phyloP scores from a whole-genome alignment of 2,797 vertebrate species.

The Neostethus bicornis region DNA sequence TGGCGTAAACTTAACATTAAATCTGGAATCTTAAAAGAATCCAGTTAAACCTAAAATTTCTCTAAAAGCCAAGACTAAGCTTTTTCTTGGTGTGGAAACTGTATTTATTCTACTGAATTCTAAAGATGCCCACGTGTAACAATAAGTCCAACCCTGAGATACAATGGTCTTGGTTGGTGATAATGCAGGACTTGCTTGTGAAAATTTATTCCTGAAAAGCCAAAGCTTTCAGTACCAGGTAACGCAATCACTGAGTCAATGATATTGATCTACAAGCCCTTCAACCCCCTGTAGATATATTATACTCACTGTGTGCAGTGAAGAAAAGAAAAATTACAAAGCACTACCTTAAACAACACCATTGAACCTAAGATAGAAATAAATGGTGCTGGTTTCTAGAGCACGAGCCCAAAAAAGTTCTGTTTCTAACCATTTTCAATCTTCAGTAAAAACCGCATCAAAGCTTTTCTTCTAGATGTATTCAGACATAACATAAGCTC shows the following conservation, averaged over 20 bases:
- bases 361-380: conserved; percentile 40
- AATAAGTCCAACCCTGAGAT: conserved; percentile 6
- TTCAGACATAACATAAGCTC: conserved; percentile 60
- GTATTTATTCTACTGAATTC: background rate
- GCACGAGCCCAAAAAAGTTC: conserved; percentile 47
- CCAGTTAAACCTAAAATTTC: background rate
- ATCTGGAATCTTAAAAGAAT: no score
- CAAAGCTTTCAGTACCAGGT: conserved; percentile 29
- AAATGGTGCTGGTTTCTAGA: conserved; percentile 35
- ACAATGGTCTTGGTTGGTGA: background rate
- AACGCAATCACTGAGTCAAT: conserved; percentile 29
- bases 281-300: conserved; percentile 38
- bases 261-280: conserved; percentile 35
- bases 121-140: conserved; percentile 4
- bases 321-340: conserved; percentile 27
- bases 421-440: conserved; percentile 50
- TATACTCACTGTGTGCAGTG: conserved; percentile 16
- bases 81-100: background rate
- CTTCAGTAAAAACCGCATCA: conserved; percentile 66
- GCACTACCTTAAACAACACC: conserved; percentile 32
- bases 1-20: no score
- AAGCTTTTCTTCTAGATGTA: conserved; percentile 63
- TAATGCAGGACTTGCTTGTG: conserved; percentile 11
- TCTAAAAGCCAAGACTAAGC: no score
- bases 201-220: conserved; percentile 27